Conservation (phyloP, 2,888 invertebrate genomes). For the Yponomeuta malinellus region DNA sequence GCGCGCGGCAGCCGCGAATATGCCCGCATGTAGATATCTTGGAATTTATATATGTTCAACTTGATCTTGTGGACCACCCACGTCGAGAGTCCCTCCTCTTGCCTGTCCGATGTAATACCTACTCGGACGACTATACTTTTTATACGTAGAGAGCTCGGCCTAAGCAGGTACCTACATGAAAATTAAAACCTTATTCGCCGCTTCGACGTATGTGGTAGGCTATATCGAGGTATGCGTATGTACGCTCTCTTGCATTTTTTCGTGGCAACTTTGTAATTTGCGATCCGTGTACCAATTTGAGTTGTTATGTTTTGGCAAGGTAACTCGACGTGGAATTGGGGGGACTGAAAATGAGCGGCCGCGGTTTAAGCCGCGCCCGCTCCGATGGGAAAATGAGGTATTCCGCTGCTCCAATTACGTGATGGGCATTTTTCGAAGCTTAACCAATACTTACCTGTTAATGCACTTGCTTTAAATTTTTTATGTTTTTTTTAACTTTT, state of each 20-base stretch:
- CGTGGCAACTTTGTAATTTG: constrained; percentile 66
- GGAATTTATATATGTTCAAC: constrained; percentile 46
- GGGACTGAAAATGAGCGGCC: constrained; percentile 34
- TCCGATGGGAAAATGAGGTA: constrained; percentile 46
- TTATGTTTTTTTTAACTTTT: background rate
- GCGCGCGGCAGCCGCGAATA: constrained; percentile 36
- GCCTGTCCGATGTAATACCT: constrained; percentile 31
- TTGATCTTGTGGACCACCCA: constrained; percentile 69
- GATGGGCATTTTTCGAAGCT: constrained; percentile 8
- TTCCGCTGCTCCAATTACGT: constrained; percentile 11
- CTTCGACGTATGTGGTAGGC: constrained; percentile 8
- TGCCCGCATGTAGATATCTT: constrained; percentile 41
- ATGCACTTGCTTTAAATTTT: background rate
- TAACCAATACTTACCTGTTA: constrained; percentile 7
- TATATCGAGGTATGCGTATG: background rate
- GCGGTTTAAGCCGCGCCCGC: constrained; percentile 42
- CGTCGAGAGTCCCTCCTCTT: constrained; percentile 45
- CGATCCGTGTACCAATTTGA: constrained; percentile 63
- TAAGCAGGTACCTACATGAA: constrained; percentile 16
- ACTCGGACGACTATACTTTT: constrained; percentile 18
- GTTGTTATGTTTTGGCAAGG: constrained; percentile 47
- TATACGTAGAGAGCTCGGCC: background rate
- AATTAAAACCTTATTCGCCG: background rate
- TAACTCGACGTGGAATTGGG: constrained; percentile 28
- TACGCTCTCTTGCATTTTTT: constrained; percentile 24